A percentile compares a stretch with the other conserved stretches of the same genome.
These are phyloP conservation scores for Cinclus mexicanus DNA, from an alignment of 2,113 vertebrate species.

Conservation along the genomic window DNA sequence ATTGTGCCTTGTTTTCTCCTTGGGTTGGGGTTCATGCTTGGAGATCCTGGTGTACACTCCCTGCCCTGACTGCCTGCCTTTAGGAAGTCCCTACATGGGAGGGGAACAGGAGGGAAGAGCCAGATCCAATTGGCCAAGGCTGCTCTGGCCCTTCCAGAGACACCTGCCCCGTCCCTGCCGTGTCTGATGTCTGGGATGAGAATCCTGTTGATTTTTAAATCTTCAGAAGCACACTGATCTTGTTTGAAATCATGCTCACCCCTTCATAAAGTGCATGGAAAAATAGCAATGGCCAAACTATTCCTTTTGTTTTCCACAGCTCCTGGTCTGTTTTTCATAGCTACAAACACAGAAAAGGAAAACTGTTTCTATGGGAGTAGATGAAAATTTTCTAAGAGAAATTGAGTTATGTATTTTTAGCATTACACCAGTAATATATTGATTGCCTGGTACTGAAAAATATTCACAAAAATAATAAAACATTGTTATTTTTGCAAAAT, in stretches of 20 bases:
- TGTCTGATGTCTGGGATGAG: rapidly evolving
- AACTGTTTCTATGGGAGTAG: slow-evolving; percentile 13
- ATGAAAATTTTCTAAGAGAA: neutral
- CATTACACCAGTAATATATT: neutral
- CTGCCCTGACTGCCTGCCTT: rapidly evolving
- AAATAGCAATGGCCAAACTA: neutral
- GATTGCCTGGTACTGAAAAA: neutral
- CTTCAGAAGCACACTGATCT: neutral
- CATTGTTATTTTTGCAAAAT: neutral
- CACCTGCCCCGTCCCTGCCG: neutral
- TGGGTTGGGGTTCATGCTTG: neutral
- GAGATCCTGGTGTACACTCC: neutral
- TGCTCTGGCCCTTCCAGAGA: neutral
- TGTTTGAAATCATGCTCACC: neutral
- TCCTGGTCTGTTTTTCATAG: neutral
- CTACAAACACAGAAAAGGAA: neutral
- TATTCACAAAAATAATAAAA: neutral
- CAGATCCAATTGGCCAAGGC: rapidly evolving
- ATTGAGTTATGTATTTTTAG: neutral
- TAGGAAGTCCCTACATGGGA: rapidly evolving
- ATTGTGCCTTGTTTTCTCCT: neutral
- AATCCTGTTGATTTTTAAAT: neutral
- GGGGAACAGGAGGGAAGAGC: neutral
- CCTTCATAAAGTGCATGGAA: neutral
- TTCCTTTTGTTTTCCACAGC: neutral